These are phyloP conservation scores for Dicycla oo DNA, from an alignment of 2,888 invertebrate species.

Conservation along the genomic window DNA sequence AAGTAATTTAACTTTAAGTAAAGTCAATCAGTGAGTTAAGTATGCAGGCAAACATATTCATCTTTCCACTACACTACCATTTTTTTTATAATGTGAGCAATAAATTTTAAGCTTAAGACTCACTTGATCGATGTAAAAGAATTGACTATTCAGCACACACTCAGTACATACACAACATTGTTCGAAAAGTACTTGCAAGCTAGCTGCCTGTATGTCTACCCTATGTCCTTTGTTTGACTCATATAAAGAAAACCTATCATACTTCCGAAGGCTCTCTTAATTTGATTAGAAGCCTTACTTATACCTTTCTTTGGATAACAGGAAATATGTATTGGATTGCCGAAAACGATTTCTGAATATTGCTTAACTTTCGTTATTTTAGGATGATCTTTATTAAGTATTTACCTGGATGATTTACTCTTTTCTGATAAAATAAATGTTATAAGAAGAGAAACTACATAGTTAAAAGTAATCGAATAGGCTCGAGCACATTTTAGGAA, in stretches of 20 bases:
- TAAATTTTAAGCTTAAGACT: too few species aligned
- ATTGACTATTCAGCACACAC: not conserved
- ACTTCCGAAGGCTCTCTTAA: slow-evolving; percentile 21
- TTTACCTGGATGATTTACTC: slow-evolving; percentile 29
- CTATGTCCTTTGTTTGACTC: slow-evolving; percentile 1
- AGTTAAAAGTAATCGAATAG: slow-evolving; percentile 25
- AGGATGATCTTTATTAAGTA: slow-evolving; percentile 31
- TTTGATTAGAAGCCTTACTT: slow-evolving; percentile 41
- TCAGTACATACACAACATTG: not conserved
- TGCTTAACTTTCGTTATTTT: slow-evolving; percentile 35
- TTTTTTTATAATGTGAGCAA: too few species aligned
- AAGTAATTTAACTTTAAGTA: not conserved
- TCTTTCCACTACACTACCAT: too few species aligned
- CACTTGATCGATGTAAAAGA: not conserved
- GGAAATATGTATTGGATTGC: slow-evolving; percentile 50
- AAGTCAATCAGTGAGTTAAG: not conserved
- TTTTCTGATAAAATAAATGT: slow-evolving; percentile 22
- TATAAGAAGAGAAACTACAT: slow-evolving; percentile 1
- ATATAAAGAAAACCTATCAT: slow-evolving; percentile 19
- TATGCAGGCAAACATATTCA: not conserved
- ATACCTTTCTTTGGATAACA: slow-evolving; percentile 39
- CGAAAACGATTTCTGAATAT: slow-evolving; percentile 43
- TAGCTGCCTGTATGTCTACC: not conserved
- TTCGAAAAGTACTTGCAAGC: slow-evolving; percentile 3
- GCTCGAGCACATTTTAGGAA: not conserved